Conservation (phyloP, 2,113 vertebrate genomes). For the Callospermophilus lateralis region DNA sequence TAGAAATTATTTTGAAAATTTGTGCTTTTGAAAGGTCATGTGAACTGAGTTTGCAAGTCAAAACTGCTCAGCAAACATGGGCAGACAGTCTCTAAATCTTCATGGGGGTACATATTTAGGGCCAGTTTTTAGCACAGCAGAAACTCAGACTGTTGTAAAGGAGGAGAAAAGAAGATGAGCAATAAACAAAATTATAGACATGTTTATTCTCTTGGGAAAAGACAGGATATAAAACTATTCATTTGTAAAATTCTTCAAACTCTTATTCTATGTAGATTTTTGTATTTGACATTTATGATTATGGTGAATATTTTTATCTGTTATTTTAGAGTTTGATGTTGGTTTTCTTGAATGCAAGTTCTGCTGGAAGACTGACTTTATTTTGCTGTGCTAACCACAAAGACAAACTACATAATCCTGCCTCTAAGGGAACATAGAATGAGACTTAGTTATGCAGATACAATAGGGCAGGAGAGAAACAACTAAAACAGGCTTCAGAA, state of each 20-base stretch:
- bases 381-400: not conserved
- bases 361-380: not conserved
- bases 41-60: not conserved
- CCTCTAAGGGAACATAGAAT: not conserved
- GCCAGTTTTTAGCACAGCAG: not conserved
- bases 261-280: not conserved
- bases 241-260: not conserved
- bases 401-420: not conserved
- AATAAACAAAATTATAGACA: not conserved
- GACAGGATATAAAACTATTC: not conserved
- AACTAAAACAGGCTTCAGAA: not conserved
- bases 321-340: slow-evolving; percentile 21
- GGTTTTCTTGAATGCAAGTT: not conserved
- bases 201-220: not conserved
- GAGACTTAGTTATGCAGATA: not conserved
- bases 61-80: not conserved
- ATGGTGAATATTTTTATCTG: slow-evolving; percentile 11
- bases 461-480: not conserved
- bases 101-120: not conserved
- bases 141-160: not conserved
- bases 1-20: slow-evolving; percentile 25
- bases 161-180: not conserved
- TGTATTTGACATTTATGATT: slow-evolving; percentile 12
- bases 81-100: not conserved
- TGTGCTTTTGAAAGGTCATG: slow-evolving; percentile 17